Evolutionary conservation across 2,113 vertebrate genomes (phyloP).

Genomic region (Canis aureus): DNA sequence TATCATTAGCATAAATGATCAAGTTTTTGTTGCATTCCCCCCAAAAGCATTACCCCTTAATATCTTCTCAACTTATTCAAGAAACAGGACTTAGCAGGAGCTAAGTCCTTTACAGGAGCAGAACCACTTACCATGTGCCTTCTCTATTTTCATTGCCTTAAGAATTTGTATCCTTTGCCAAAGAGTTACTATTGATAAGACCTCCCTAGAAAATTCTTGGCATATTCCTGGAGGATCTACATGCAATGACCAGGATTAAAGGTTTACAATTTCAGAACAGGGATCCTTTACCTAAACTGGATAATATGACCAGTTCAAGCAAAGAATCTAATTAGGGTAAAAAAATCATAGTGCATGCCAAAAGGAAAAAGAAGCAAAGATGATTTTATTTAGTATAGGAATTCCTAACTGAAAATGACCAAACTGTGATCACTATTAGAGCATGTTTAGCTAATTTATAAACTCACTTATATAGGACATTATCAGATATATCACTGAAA

Average conservation of each 20-base stretch:
- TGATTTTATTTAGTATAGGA: neutral
- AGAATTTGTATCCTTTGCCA: neutral
- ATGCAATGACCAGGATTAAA: neutral
- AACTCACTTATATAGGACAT: neutral
- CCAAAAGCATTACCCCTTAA: neutral
- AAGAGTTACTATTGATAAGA: neutral
- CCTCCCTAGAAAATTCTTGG: neutral
- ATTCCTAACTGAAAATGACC: slow-evolving; percentile 41
- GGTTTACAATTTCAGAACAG: neutral
- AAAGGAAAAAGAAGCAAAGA: slow-evolving; percentile 6
- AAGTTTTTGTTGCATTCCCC: neutral
- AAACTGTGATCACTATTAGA: neutral
- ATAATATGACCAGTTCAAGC: neutral
- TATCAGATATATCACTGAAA: neutral
- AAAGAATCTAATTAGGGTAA: neutral
- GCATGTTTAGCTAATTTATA: neutral
- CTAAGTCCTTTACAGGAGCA: neutral
- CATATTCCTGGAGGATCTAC: neutral
- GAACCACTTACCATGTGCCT: neutral
- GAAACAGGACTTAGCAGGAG: neutral
- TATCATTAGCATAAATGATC: neutral
- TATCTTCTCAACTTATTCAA: neutral
- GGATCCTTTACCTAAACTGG: neutral
- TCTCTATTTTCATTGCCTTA: neutral
- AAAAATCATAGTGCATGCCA: neutral